Base-by-base conservation (phyloP, 2,888 invertebrate genomes). In the Charanyca ferruginea region DNA sequence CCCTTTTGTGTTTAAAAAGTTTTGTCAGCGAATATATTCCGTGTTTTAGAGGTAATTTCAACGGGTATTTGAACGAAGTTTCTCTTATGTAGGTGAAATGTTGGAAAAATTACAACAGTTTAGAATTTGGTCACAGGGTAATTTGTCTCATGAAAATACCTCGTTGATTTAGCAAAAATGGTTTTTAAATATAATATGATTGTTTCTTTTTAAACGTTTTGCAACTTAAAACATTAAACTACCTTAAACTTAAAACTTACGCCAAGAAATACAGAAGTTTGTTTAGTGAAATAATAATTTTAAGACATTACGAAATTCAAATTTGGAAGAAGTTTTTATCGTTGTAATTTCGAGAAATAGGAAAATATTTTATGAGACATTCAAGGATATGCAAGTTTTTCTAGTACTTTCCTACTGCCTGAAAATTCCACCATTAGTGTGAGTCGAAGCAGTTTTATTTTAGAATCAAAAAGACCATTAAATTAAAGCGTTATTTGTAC, bases 1-100 rank as follows among this genome's bases (percentile, higher is more conserved):
- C 54, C 73, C 73, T 73, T 79, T 77, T 73, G 73, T 64, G 68
- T 49, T 44, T 66, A 55, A 55, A 73, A 80, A 80, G 80, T 80
- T 78, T 66, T 49, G 51, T 53, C 63, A 66, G 61, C 41, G 61
- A 65, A 76, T 75, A 71, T 68, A 71, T 54, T 57, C 63, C 49
- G 44, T 54, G 58, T 70, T 73, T 70, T 18, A 48, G 71, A 28
- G 64, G 38, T 66, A 55, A 64, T 51, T 55, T 41, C 23, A 32
- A 28, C 7, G 32, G 45, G 35, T 35, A 18, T 66, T 67, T 48
- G 16, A n/a, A 74, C 9, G 53, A 67, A 58, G 28, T 57, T 68
- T 41, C 5, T 55, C 28, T 25, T 11, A 8, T 11, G 35, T 38
- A 22, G 6, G n/a, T 49, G 11, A 35, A 28, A 42, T 35, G 22